Evolutionary conservation across 2,888 invertebrate genomes (phyloP).

Genomic region (Luperina testacea): DNA sequence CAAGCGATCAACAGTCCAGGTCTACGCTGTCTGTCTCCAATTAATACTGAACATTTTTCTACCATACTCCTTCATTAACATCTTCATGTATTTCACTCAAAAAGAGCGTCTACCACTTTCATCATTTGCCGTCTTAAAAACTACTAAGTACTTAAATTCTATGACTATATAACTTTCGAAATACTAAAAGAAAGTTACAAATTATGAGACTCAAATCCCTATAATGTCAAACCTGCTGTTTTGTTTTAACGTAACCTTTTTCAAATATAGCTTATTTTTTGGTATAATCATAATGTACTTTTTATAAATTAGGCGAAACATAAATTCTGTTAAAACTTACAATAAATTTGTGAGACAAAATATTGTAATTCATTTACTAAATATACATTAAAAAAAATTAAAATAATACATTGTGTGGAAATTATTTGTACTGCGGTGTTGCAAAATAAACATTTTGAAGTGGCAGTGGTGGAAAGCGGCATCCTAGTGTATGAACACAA

Average conservation of each 20-base stretch:
- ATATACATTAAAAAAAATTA: constrained; percentile 14
- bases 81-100: constrained; percentile 68
- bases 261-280: constrained; percentile 56
- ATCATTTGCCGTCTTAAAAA: constrained; percentile 47
- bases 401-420: constrained; percentile 44
- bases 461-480: not conserved
- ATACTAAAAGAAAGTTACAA: constrained; percentile 71
- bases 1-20: constrained; percentile 54
- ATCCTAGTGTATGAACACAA: not conserved
- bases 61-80: constrained; percentile 14
- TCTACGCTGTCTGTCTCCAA: constrained; percentile 8
- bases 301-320: constrained; percentile 51
- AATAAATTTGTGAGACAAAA: constrained; percentile 55
- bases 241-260: constrained; percentile 16
- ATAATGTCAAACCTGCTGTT: not conserved
- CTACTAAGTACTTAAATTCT: constrained; percentile 72
- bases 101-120: constrained; percentile 69
- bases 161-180: constrained; percentile 77
- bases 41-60: constrained; percentile 56
- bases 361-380: constrained; percentile 34
- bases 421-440: constrained; percentile 77
- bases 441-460: constrained; percentile 34
- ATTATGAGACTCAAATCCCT: constrained; percentile 79
- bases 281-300: constrained; percentile 53
- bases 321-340: constrained; percentile 43